These are phyloP conservation scores for Tinea semifulvella DNA, from an alignment of 2,888 invertebrate genomes.

Conservation along the genomic window DNA sequence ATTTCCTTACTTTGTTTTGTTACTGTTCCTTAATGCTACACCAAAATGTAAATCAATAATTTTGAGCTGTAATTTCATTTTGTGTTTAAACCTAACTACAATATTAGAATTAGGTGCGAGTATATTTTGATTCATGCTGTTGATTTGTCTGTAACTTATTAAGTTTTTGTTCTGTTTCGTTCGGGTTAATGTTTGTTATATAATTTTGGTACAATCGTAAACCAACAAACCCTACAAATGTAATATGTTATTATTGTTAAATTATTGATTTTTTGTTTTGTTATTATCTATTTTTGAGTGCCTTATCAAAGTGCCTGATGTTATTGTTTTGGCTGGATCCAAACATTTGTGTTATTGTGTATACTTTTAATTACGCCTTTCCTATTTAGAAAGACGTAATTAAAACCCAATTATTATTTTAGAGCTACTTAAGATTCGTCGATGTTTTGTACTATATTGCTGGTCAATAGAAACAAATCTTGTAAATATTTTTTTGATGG, in stretches of 20 bases:
- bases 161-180: conserved; percentile 17
- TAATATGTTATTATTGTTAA: conserved; percentile 15
- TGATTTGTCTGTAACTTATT: conserved; percentile 18
- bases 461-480: conserved; percentile 11
- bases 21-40: no score
- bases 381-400: conserved; percentile 26
- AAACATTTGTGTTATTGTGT: conserved; percentile 19
- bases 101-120: no score
- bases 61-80: no score
- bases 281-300: conserved; percentile 26
- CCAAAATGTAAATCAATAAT: background rate
- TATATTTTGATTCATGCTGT: no score
- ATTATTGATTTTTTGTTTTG: conserved; percentile 25
- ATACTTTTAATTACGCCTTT: conserved; percentile 36
- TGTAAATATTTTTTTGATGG: no score
- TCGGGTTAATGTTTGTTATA: background rate
- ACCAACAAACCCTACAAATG: background rate
- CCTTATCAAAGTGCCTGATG: conserved; percentile 49
- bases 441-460: conserved; percentile 12
- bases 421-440: conserved; percentile 14
- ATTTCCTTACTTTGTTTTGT: no score
- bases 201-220: background rate
- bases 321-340: conserved; percentile 26
- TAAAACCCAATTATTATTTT: conserved; percentile 25
- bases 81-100: no score